Percentiles rank a stretch among this genome's conserved stretches.
phyloP scores from a whole-genome alignment of 2,888 invertebrate genomes.

The Xestobium rufovillosum region DNA sequence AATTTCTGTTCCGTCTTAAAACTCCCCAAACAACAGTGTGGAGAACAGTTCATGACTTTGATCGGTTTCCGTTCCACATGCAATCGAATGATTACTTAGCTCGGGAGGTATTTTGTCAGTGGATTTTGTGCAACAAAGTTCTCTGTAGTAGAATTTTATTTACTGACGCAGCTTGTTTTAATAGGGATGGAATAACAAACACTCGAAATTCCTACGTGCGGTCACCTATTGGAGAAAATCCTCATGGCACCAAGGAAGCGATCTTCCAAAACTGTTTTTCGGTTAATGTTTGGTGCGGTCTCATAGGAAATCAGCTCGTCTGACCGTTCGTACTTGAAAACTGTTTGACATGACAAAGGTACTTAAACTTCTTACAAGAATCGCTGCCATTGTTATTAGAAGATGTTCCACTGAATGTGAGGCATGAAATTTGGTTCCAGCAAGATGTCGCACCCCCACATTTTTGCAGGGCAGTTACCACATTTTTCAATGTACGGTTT shows the following conservation, averaged over 20 bases:
- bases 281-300: not conserved
- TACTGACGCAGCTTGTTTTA: not conserved
- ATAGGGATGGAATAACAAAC: too few relatives aligned
- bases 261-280: slow-evolving; percentile 1
- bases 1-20: slow-evolving; percentile 1
- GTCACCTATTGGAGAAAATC: slow-evolving; percentile 1
- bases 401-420: slow-evolving; percentile 1
- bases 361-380: not conserved
- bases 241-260: not conserved
- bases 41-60: slow-evolving; percentile 2
- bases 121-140: not conserved
- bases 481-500: too few relatives aligned
- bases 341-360: not conserved
- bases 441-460: slow-evolving; percentile 1
- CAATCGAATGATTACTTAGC: too few relatives aligned
- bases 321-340: not conserved
- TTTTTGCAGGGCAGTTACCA: not conserved
- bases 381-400: not conserved
- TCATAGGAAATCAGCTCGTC: not conserved
- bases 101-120: too few relatives aligned
- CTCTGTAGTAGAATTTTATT: not conserved
- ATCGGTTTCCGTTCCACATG: slow-evolving; percentile 1
- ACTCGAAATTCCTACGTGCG: too few relatives aligned
- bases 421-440: not conserved
- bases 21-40: not conserved